A percentile compares a stretch with the other conserved stretches of the same genome.
These are phyloP conservation scores for Drosophila suboccidentalis DNA, from an alignment of 2,888 invertebrate genomes.

Conservation along the genomic window DNA sequence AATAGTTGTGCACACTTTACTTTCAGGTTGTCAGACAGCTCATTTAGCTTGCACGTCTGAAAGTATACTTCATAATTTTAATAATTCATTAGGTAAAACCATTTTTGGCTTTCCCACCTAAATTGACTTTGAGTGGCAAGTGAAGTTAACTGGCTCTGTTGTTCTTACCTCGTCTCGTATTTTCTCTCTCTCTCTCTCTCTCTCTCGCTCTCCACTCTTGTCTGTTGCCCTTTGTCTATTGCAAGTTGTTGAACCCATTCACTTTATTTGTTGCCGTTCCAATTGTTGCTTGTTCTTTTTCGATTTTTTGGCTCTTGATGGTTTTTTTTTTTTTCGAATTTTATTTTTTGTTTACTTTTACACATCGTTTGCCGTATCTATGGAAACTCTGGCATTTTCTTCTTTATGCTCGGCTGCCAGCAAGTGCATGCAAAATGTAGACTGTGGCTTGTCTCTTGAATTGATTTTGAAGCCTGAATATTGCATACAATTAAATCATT, in stretches of 20 bases:
- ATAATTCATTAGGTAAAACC: constrained; percentile 58
- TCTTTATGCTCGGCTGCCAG: constrained; percentile 30
- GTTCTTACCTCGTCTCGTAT: neutral
- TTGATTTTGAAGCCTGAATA: constrained; percentile 2
- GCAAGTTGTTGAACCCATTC: constrained; percentile 51
- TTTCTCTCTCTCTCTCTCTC: neutral
- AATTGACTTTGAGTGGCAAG: constrained; percentile 57
- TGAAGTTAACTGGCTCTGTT: constrained; percentile 21
- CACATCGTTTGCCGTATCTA: constrained; percentile 39
- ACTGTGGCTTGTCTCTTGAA: neutral
- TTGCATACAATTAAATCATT: neutral
- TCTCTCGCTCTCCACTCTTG: neutral
- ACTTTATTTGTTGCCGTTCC: constrained; percentile 20
- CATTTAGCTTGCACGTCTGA: constrained; percentile 23
- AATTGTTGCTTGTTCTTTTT: constrained; percentile 9
- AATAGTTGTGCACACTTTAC: constrained; percentile 46
- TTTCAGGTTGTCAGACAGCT: constrained; percentile 21
- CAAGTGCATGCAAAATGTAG: constrained; percentile 9
- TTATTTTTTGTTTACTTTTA: constrained; percentile 1
- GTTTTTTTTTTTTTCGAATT: neutral
- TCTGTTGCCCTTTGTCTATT: constrained; percentile 16
- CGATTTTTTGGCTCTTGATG: neutral
- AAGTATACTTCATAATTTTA: constrained; percentile 44
- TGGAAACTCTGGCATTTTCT: constrained; percentile 38
- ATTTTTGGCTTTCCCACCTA: constrained; percentile 32